Evolutionary conservation across 2,888 invertebrate species (phyloP), one percentile per base, ranked within the genome.

Genomic region (Chironomus riparius): DNA sequence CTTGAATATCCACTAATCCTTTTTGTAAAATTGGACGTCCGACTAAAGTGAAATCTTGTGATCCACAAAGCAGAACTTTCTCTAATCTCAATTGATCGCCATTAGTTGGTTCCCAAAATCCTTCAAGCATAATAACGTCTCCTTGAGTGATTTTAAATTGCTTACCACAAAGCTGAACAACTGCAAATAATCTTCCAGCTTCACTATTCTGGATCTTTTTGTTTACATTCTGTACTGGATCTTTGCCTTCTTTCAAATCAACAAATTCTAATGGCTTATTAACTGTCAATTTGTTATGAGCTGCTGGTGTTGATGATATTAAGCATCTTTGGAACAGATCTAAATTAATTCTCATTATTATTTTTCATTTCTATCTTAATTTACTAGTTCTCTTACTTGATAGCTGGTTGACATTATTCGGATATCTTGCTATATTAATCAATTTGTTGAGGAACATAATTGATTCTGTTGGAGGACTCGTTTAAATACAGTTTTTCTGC

Each of bases 81-180:
- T 95, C 93, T 69, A 95, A 83, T 78, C 87, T 89, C 74, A 96
- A 88, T 83, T 89, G 85, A 81, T 95, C 95, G 0, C 94, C 93
- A 76, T 89, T 87, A 73, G 88, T 89, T 2, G 94, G 94, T 47
- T 92, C 91, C 93, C 94, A 94, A 80, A 90, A 89, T 0, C 93
- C 93, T 83, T 93, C 91, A 0, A 95, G 85, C 0, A 94, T 86
- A 38, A 96, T 87, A 3, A 95, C 85, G 83, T 96, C 96, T n/a
- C 92, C 94, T 77, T 90, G 87, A 0, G 94, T 94, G 0, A 96
- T 87, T 83, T 94, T 91, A 84, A 91, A 93, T 81, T 95, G 95
- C 83, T 91, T 93, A 12, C 94, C 94, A 77, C 90, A 86, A 18
- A 95, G 79, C 79, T 94, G 91, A 0, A 96, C 87, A 1, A 95